A percentile compares a stretch with the other conserved stretches of the same genome.
phyloP scores from a whole-genome alignment of 2,888 invertebrate species.

The Alcis repandata region DNA sequence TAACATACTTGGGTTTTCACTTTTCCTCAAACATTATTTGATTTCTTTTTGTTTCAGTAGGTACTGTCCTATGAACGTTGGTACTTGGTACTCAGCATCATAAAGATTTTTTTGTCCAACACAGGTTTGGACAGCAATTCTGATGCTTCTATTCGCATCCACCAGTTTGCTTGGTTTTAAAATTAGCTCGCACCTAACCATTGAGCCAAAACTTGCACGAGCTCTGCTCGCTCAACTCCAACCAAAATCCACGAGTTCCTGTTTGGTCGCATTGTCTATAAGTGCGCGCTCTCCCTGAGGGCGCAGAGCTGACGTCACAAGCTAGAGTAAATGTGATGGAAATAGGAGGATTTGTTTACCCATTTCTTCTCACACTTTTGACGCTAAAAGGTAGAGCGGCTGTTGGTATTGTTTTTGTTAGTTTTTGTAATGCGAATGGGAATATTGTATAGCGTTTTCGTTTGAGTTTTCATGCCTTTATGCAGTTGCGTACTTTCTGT shows the following conservation, averaged over 20 bases:
- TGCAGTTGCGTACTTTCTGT: too few relatives aligned
- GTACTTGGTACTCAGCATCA: too few relatives aligned
- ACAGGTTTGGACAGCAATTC: too few relatives aligned
- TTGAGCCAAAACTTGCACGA: too few relatives aligned
- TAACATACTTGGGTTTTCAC: too few relatives aligned
- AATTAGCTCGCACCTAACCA: too few relatives aligned
- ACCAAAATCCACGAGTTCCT: background rate
- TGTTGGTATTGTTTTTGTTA: slow-evolving; percentile 66
- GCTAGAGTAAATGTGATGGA: slow-evolving; percentile 86
- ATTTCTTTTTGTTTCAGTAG: too few relatives aligned
- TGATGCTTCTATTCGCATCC: too few relatives aligned
- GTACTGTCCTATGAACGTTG: too few relatives aligned
- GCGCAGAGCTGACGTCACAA: slow-evolving; percentile 70
- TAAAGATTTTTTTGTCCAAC: background rate
- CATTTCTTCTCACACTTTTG: slow-evolving; percentile 86
- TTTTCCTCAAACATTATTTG: too few relatives aligned
- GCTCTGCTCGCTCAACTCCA: background rate
- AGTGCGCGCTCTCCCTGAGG: slow-evolving; percentile 28
- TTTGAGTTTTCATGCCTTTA: background rate
- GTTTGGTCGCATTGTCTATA: background rate
- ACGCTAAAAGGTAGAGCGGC: slow-evolving; percentile 84
- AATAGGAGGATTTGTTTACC: slow-evolving; percentile 88
- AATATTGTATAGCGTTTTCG: slow-evolving; percentile 21
- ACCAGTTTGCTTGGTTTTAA: too few relatives aligned
- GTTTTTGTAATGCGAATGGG: slow-evolving; percentile 51